Evolutionary conservation across 2,797 vertebrate genomes (phyloP).

Genomic region (Dipus sagitta): DNA sequence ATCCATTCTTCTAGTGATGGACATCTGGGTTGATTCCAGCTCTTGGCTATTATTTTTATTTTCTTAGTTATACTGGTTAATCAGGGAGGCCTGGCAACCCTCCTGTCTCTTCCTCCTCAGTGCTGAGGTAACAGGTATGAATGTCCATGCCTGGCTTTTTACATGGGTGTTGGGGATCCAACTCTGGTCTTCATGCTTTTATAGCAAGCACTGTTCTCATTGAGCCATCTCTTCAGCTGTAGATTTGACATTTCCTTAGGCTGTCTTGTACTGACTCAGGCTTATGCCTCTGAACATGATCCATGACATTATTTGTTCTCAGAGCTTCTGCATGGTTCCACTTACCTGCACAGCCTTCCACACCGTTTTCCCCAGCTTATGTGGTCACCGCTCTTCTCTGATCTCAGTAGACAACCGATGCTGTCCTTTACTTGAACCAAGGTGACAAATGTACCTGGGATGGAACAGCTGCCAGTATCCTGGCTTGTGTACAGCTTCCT

Average conservation of each 20-base stretch:
- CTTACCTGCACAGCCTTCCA: rapidly evolving
- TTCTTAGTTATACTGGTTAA: too few relatives aligned
- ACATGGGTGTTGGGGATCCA: too few relatives aligned
- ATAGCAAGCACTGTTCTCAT: background rate
- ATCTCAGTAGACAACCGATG: rapidly evolving
- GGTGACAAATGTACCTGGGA: background rate
- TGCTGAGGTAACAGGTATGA: background rate
- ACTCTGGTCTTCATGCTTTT: background rate
- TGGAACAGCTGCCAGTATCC: rapidly evolving
- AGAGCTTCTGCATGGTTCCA: rapidly evolving
- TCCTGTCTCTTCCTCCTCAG: background rate
- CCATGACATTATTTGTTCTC: rapidly evolving
- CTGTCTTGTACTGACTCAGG: background rate
- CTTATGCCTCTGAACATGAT: rapidly evolving
- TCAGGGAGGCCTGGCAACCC: background rate
- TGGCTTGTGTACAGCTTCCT: rapidly evolving
- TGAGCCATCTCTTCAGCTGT: background rate
- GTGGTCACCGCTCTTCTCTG: background rate
- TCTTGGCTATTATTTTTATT: too few relatives aligned
- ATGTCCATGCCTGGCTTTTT: background rate
- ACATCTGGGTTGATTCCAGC: too few relatives aligned
- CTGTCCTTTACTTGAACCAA: too few relatives aligned
- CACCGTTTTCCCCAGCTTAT: rapidly evolving
- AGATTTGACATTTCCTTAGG: background rate
- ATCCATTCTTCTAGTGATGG: too few relatives aligned